Conservation (phyloP, 1,140 invertebrate species). For the Pectinophora gossypiella region DNA sequence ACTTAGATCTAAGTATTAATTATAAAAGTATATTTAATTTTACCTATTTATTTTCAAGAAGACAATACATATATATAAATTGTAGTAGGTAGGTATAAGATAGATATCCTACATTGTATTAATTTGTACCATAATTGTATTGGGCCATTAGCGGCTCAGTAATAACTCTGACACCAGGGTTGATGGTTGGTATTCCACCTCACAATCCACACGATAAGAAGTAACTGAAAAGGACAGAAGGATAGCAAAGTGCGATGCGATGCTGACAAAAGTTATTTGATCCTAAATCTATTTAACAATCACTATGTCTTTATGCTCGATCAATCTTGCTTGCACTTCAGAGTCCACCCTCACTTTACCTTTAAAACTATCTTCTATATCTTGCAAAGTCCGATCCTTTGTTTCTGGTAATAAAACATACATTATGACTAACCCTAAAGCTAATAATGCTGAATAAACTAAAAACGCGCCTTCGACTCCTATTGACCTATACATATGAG, state of each 20-base stretch:
- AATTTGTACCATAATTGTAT: no score
- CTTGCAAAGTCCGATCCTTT: slow-evolving; percentile 61
- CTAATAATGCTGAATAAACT: slow-evolving; percentile 53
- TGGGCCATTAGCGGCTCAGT: no score
- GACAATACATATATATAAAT: no score
- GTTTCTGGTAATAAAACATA: slow-evolving; percentile 61
- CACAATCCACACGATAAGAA: no score
- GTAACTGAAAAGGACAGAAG: no score
- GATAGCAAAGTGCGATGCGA: no score
- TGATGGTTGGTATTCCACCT: no score
- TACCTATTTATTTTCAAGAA: not conserved
- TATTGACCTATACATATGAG: slow-evolving; percentile 57
- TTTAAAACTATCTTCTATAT: slow-evolving; percentile 67
- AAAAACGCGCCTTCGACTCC: slow-evolving; percentile 63
- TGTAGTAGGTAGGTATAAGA: no score
- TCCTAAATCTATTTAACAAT: not conserved
- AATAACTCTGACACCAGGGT: no score
- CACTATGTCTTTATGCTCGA: not conserved
- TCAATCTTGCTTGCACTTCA: not conserved
- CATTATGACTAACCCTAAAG: slow-evolving; percentile 48
- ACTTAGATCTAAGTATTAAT: not conserved
- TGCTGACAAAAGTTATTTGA: no score
- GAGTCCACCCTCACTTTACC: slow-evolving; percentile 13
- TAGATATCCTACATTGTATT: no score
- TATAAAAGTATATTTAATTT: not conserved